These are phyloP conservation scores for Scomberomorus guttatus DNA, from an alignment of 2,797 vertebrate species.

Conservation along the genomic window DNA sequence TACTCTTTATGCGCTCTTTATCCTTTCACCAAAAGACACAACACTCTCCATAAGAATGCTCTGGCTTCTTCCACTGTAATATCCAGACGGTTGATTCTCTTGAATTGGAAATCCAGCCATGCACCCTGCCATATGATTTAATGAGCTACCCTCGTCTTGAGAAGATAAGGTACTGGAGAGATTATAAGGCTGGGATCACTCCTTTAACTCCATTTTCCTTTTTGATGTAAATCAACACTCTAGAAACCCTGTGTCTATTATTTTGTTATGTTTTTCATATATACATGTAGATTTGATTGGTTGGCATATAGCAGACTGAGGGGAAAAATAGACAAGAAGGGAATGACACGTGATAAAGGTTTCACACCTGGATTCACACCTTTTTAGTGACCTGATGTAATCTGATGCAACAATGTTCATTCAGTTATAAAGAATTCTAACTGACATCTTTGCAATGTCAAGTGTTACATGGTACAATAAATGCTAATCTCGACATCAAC, in stretches of 20 bases:
- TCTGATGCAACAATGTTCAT: slow-evolving; percentile 12
- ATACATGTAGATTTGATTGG: neutral
- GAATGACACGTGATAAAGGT: no score
- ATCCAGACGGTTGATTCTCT: no score
- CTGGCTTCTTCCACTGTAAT: no score
- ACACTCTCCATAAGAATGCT: no score
- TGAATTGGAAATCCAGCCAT: neutral
- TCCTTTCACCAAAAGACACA: no score
- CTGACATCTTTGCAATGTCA: neutral
- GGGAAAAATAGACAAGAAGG: neutral
- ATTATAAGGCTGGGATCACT: neutral
- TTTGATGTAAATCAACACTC: no score
- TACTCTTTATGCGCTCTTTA: no score
- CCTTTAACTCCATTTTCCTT: neutral
- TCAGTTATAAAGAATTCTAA: neutral
- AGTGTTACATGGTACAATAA: neutral
- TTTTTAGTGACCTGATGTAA: slow-evolving; percentile 7
- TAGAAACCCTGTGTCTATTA: neutral
- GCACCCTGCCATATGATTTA: slow-evolving; percentile 1
- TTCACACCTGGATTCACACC: neutral
- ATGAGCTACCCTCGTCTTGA: neutral
- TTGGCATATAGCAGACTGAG: neutral
- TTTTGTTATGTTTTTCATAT: neutral
- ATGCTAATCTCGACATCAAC: neutral
- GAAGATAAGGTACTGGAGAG: neutral